Conservation (phyloP, 2,797 vertebrate species). For the Mallotus villosus region DNA sequence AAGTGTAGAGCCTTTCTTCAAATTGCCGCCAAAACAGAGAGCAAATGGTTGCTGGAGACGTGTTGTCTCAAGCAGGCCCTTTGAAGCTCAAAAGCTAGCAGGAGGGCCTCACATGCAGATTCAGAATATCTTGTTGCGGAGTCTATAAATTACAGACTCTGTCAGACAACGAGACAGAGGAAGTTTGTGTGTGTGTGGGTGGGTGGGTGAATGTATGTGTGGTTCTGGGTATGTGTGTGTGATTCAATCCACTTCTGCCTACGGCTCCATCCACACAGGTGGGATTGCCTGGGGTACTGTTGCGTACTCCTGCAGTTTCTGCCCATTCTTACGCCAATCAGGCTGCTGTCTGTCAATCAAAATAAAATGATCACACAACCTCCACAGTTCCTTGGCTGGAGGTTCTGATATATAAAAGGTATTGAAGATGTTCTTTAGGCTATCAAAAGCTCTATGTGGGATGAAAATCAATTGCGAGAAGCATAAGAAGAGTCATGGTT, state of each 20-base stretch:
- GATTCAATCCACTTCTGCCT: conserved; percentile 1
- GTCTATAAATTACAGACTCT: no score
- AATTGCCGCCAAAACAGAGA: no score
- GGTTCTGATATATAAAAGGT: neutral
- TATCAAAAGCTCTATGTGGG: neutral
- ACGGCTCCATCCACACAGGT: neutral
- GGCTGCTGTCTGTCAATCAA: conserved; percentile 15
- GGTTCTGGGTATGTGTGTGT: neutral
- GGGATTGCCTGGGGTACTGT: conserved; percentile 6
- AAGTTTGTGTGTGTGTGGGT: neutral
- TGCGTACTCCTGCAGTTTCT: neutral
- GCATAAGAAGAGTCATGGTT: no score
- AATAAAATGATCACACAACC: conserved; percentile 12
- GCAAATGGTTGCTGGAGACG: no score
- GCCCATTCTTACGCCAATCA: conserved; percentile 13
- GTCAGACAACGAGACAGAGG: neutral
- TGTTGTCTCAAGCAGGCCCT: no score
- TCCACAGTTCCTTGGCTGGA: neutral
- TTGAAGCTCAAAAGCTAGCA: no score
- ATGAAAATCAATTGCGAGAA: neutral
- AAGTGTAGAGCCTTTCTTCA: no score
- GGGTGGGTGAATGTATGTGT: neutral
- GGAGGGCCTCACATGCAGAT: no score
- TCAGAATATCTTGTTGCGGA: no score
- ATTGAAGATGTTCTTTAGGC: neutral